Percentiles rank a stretch among this genome's conserved stretches.
phyloP scores from a whole-genome alignment of 2,888 invertebrate species.

The Drosophila eohydei region DNA sequence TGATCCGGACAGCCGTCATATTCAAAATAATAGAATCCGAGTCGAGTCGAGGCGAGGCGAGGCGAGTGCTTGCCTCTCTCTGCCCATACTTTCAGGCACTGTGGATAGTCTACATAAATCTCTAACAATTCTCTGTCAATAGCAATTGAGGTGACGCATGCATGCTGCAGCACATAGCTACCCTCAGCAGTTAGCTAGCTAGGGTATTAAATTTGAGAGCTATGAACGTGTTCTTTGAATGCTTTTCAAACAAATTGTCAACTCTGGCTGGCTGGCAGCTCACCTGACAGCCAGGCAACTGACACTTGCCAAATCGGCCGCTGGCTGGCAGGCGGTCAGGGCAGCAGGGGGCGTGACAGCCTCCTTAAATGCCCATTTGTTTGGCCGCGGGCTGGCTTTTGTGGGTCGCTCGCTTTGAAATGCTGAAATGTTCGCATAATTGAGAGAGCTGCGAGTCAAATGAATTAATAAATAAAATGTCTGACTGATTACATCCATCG shows the following conservation, averaged over 20 bases:
- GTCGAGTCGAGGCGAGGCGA: too few species aligned
- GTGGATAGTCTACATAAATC: background rate
- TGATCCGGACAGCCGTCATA: constrained; percentile 52
- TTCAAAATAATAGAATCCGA: constrained; percentile 43
- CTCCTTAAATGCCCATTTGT: background rate
- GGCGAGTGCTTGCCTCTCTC: too few species aligned
- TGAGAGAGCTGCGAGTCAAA: constrained; percentile 25
- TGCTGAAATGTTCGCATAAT: constrained; percentile 45
- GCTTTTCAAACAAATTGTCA: constrained; percentile 56
- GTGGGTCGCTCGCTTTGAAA: constrained; percentile 30
- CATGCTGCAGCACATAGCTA: too few species aligned
- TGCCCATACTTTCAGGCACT: too few species aligned
- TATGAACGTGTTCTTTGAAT: constrained; percentile 8
- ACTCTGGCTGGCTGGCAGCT: constrained; percentile 15
- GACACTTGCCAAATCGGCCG: constrained; percentile 36
- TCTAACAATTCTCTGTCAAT: background rate
- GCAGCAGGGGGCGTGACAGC: background rate
- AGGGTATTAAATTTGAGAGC: constrained; percentile 3
- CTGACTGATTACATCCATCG: constrained; percentile 63
- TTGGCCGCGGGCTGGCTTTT: background rate
- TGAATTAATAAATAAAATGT: constrained; percentile 36
- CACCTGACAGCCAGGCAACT: constrained; percentile 42
- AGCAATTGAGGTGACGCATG: background rate
- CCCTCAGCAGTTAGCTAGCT: background rate
- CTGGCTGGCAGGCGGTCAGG: background rate